Evolutionary conservation across 1,140 invertebrate species (phyloP).

Genomic region (Mylabris phalerata): DNA sequence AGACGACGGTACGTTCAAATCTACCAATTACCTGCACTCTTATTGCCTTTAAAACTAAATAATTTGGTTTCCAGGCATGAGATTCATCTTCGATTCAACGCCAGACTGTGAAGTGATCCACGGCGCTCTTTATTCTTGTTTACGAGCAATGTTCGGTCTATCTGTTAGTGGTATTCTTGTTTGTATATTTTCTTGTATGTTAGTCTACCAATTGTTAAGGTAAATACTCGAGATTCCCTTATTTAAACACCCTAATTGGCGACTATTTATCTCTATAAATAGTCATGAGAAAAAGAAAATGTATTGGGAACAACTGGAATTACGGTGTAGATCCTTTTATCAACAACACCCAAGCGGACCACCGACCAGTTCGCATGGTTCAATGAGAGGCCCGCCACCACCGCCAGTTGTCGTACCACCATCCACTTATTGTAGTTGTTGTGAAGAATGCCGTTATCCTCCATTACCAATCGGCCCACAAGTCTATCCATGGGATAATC

Average conservation of each 20-base stretch:
- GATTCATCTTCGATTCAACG: conserved; percentile 73
- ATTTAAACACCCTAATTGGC: neutral
- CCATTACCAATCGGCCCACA: conserved; percentile 47
- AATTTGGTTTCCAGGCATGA: conserved; percentile 41
- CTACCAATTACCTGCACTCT: no score
- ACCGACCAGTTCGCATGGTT: conserved; percentile 42
- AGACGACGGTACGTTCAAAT: conserved; percentile 48
- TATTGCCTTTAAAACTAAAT: no score
- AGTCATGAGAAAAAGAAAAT: conserved; percentile 89
- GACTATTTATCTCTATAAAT: conserved; percentile 20
- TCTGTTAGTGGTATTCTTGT: conserved; percentile 83
- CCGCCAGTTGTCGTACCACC: conserved; percentile 21
- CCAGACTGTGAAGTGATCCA: conserved; percentile 81
- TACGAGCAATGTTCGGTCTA: conserved; percentile 79
- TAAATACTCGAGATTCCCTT: conserved; percentile 30
- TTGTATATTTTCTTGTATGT: conserved; percentile 86
- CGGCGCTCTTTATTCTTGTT: conserved; percentile 76
- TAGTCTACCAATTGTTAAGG: conserved; percentile 81
- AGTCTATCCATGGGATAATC: conserved; percentile 45
- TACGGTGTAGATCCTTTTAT: conserved; percentile 72
- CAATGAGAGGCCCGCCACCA: conserved; percentile 34
- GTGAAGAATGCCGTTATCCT: conserved; percentile 60
- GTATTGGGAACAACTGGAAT: conserved; percentile 86
- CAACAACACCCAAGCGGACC: conserved; percentile 47
- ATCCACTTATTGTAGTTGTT: conserved; percentile 57